phyloP scores from a whole-genome alignment of 2,888 invertebrate species.

The Blomia tropicalis region DNA sequence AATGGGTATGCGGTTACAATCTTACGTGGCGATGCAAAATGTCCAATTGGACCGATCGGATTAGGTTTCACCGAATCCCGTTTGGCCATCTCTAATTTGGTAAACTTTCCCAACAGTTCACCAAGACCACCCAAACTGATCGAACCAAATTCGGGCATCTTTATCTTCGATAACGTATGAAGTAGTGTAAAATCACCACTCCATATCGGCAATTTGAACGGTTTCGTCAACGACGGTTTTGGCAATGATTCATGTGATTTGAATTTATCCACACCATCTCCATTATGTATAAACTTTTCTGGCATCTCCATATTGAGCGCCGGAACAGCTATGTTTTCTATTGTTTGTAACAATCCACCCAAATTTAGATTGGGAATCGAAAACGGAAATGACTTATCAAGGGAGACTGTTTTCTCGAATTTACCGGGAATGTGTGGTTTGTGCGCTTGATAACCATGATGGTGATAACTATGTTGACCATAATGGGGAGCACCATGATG shows the following conservation, averaged over 20 bases:
- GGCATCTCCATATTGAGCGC: background rate
- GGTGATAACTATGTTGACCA: no score
- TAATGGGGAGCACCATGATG: background rate
- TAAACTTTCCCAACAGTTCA: background rate
- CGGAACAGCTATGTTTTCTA: background rate
- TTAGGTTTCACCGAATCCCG: background rate
- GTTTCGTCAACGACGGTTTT: background rate
- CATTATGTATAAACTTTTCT: background rate
- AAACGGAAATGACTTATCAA: background rate
- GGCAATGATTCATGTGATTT: background rate
- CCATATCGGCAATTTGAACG: background rate
- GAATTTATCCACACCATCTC: background rate
- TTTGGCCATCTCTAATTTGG: conserved; percentile 1
- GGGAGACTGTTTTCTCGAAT: background rate
- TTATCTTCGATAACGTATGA: background rate
- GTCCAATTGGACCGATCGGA: background rate
- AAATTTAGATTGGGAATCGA: background rate
- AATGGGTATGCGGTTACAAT: conserved; percentile 9
- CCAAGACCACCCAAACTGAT: background rate
- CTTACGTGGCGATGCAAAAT: background rate
- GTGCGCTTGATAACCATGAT: background rate
- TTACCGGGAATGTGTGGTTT: background rate
- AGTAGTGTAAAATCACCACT: background rate
- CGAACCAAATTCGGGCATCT: background rate
- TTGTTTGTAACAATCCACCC: background rate